Evolutionary conservation across 2,797 vertebrate genomes (phyloP).

Genomic region (Geotrypetes seraphini): DNA sequence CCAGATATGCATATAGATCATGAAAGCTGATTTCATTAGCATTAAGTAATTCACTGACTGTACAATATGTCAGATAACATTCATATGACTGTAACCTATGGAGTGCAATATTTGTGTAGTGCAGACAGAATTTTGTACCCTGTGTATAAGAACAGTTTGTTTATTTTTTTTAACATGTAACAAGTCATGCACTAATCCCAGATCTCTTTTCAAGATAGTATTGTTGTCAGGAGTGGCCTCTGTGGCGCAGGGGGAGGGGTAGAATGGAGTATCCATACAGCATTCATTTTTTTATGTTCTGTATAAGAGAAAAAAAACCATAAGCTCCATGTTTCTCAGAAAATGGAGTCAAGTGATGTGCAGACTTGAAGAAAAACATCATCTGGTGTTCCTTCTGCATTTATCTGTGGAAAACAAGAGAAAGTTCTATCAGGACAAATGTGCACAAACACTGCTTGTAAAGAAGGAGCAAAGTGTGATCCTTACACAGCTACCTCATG

Average conservation of each 20-base stretch:
- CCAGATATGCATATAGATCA: no score
- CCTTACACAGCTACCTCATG: no score
- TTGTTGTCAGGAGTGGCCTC: no score
- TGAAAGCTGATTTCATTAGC: no score
- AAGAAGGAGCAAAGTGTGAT: no score
- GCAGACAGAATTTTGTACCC: background rate
- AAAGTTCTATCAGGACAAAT: no score
- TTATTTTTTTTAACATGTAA: background rate
- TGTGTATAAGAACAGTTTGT: background rate
- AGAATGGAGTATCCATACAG: conserved; percentile 1
- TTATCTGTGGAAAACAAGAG: conserved; percentile 55
- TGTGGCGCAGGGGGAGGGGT: no score
- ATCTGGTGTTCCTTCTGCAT: conserved; percentile 73
- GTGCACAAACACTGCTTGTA: no score
- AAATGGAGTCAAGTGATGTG: conserved; percentile 59
- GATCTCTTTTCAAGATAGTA: conserved; percentile 13
- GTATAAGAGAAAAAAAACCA: background rate
- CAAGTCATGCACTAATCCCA: conserved; percentile 31
- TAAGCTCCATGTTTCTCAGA: conserved; percentile 26
- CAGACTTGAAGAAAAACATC: conserved; percentile 80
- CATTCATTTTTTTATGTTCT: background rate
- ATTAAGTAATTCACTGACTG: no score
- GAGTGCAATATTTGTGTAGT: conserved; percentile 9
- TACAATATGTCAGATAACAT: no score
- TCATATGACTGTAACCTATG: conserved; percentile 1